Base-by-base conservation (phyloP, 1,140 invertebrate species). In the Catajapyx aquilonaris region DNA sequence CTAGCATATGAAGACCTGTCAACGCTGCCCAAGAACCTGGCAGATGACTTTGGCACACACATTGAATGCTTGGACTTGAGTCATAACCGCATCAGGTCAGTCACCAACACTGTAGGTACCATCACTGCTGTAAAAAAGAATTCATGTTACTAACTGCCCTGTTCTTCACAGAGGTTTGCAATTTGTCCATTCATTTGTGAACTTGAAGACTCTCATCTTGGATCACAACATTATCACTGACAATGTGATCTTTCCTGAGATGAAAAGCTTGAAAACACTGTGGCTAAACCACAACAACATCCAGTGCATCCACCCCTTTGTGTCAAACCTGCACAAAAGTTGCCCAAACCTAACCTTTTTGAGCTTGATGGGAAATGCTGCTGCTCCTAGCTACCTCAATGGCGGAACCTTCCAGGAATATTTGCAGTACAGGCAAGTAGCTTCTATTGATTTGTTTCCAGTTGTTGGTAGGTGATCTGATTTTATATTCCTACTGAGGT, bases 271-370 rank as follows among this genome's bases (percentile, higher is more conserved):
- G n/a, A 64, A 71, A 45, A 62, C 79, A 21, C 52, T 84, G 4
- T 84, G 77, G 77, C 44, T 83, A 20, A 83, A 85, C 54, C 65
- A 78, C 46, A 84, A 81, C 48, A 66, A 59, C 40, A 69, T 83
- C 35, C 52, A 61, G 11, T 68, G 71, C 20, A 53, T 83, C 15
- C 70, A 68, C 53, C 69, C 73, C 1, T 81, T 80, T 61, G 57
- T 77, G 21, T 64, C 66, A 41, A 69, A 66, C 42, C 51, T 84
- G 35, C 55, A 65, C 45, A 58, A 62, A 45, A 69, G 64, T 44
- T 69, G 71, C 53, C 76, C 65, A 18, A 73, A 67, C 48, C 54
- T 80, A 21, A 62, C 64, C 44, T 71, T 70, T 49, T 54, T 83
- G 7, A 73, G 70, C 18, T 51, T 85, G 31, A 81, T 85, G 77